A percentile compares a stretch with the other conserved stretches of the same genome.
Evolutionary conservation across 2,888 invertebrate species (phyloP).

Genomic region (Lampropteryx suffumata): DNA sequence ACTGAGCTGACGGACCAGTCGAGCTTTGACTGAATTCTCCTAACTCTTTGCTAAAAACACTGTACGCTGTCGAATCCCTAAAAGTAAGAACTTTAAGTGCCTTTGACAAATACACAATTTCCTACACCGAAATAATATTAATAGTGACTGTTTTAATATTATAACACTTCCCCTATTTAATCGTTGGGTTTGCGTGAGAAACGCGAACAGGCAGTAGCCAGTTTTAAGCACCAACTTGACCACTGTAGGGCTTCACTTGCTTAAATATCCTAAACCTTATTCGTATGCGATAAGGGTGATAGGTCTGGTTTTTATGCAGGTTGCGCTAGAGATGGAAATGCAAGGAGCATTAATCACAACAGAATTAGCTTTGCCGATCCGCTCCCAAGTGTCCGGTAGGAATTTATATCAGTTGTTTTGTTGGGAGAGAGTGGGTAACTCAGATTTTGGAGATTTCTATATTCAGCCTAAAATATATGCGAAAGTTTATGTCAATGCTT

Average conservation of each 20-base stretch:
- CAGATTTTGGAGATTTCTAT: slow-evolving; percentile 26
- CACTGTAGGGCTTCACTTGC: slow-evolving; percentile 32
- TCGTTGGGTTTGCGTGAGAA: slow-evolving; percentile 78
- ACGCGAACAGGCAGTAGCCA: slow-evolving; percentile 74
- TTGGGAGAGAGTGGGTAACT: slow-evolving; percentile 41
- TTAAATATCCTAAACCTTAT: slow-evolving; percentile 31
- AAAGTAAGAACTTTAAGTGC: not conserved
- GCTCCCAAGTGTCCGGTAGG: slow-evolving; percentile 72
- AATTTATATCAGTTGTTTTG: slow-evolving; percentile 65
- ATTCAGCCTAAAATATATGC: too few species aligned
- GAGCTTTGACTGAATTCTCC: too few species aligned
- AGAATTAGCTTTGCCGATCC: slow-evolving; percentile 82
- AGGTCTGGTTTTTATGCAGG: slow-evolving; percentile 28
- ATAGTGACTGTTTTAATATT: slow-evolving; percentile 66
- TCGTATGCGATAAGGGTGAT: slow-evolving; percentile 39
- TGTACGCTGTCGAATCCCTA: too few species aligned
- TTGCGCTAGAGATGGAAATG: slow-evolving; percentile 57
- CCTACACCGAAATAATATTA: slow-evolving; percentile 48
- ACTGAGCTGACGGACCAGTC: too few species aligned
- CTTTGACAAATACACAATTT: slow-evolving; percentile 31
- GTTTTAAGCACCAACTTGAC: slow-evolving; percentile 59
- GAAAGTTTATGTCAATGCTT: not conserved
- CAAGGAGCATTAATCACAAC: slow-evolving; percentile 80
- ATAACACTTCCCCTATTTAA: slow-evolving; percentile 71
- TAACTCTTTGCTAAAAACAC: too few species aligned